Conservation (phyloP, 2,888 invertebrate genomes). For the Caenorhabditis virilis region DNA sequence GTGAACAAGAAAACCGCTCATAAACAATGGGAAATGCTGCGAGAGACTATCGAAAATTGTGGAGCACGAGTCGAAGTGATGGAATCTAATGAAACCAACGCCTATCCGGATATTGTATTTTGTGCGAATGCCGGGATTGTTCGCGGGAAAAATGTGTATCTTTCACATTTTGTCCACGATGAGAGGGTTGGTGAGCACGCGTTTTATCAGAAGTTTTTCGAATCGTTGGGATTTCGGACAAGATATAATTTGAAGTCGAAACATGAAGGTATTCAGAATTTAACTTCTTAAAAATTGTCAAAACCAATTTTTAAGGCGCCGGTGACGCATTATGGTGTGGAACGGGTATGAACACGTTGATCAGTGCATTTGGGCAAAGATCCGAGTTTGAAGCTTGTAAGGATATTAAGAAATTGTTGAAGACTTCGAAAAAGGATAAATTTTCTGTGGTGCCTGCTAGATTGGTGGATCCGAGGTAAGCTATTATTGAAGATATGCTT, state of each 20-base stretch:
- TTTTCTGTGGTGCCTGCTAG: conserved; percentile 25
- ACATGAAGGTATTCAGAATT: conserved; percentile 61
- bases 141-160: conserved; percentile 53
- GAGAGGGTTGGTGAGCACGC: conserved; percentile 62
- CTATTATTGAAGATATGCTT: no score
- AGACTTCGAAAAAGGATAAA: conserved; percentile 13
- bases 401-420: conserved; percentile 45
- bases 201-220: conserved; percentile 60
- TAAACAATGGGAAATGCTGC: conserved; percentile 61
- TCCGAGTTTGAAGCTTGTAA: conserved; percentile 53
- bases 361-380: conserved; percentile 64
- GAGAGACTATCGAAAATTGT: conserved; percentile 51
- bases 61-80: conserved; percentile 61
- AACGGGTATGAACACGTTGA: conserved; percentile 39
- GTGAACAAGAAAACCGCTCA: conserved; percentile 53
- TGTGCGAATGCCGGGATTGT: conserved; percentile 63
- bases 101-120: conserved; percentile 65
- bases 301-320: conserved; percentile 58
- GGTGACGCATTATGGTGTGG: conserved; percentile 64
- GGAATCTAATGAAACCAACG: conserved; percentile 50
- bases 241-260: conserved; percentile 41
- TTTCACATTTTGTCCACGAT: conserved; percentile 57
- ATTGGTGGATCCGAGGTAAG: conserved; percentile 24
- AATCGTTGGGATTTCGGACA: conserved; percentile 57
- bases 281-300: no score